Evolutionary conservation across 2,888 invertebrate species (phyloP), one percentile per base, ranked within the genome.

Genomic region (Cephus spinipes): DNA sequence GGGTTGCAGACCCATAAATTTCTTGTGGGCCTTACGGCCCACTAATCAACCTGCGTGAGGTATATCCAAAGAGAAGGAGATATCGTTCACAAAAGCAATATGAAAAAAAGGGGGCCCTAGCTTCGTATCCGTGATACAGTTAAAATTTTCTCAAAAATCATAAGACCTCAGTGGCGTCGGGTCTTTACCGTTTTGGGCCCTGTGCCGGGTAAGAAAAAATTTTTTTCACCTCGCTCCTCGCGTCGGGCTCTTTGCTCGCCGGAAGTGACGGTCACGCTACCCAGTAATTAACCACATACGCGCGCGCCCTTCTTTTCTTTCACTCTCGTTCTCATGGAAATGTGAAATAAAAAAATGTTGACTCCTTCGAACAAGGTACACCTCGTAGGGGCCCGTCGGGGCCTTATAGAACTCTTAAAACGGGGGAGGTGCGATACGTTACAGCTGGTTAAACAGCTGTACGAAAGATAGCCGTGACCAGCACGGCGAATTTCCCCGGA

Each of bases 391-490:
- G 55, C 55, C 55, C 55, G 55, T 55, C 55, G 55, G 55, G 55
- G 55, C 55, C 55, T 55, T 15, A 55, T 55, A 55, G 55, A 55
- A 55, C 55, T 23, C 9, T 55, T 55, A 55, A 55, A 55, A 55
- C 23, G 55, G 55, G 55, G 55, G 68, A 68, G 75, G 83, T 82
- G 85, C 81, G 85, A 86, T 77, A 83, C 79, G 84, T 87, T 86
- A 85, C 88, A 88, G 84, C 86, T 88, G 88, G 85, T 88, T 88
- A 86, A 85, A 85, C 88, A 87, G 85, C 83, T 88, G 88, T 83
- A 81, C 78, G 75, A 76, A 82, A 79, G 83, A 86, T 86, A 83
- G 77, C 81, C 83, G 83, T 83, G 84, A 86, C 83, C 80, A 81
- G 79, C 82, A 83, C 84, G 82, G 84, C 85, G 85, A 87, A 85